Base-by-base conservation (phyloP, 2,113 vertebrate genomes). In the Oreochromis spilurus region DNA sequence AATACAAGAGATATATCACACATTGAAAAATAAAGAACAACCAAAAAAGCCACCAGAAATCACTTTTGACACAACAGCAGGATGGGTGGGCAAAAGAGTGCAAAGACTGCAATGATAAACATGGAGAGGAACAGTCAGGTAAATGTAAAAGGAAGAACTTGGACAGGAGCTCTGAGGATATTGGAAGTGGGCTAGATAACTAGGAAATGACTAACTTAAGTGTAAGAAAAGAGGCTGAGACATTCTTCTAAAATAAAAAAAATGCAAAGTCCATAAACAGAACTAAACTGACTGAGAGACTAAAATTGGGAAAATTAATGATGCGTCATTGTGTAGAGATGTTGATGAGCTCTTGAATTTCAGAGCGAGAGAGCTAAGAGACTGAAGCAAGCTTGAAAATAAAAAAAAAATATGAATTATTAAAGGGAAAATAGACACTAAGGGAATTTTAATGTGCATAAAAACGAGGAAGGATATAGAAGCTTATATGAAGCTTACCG, bases 61-160 rank as follows among this genome's bases (percentile, higher is more conserved):
- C 24, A 57, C 12, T 8, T 57, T 57, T 57, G 4, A 57, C 2
- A 57, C 12, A 0, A 57, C 24, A 57, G 0, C 24, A 57, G 21
- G 54, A 57, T 57, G 21, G 4, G 21, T 57, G 54, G 54, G 21
- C 54, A 57, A 55, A 55, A 26, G 21, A 55, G 6, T 55, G 54
- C 21, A 55, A 26, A 55, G 1, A 55, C 5, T 55, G 53, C 53
- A 13, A 55, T 26, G 6, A 55, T 55, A 55, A 54, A 54, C 52
- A 54, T 0, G 9, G 52, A 54, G 52, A 55, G 21, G 54, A 55
- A 57, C 54, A 57, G 12, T 14, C 54, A 57, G 24, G 2, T 57
- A 57, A 57, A 57, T 57, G 54, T 57, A 57, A 57, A 57, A 57
- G 24, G 54, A 3, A 57, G 0, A 26, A 57, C 12, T 57, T 1